Evolutionary conservation across 2,113 vertebrate genomes (phyloP).

Genomic region (Anas platyrhynchos): DNA sequence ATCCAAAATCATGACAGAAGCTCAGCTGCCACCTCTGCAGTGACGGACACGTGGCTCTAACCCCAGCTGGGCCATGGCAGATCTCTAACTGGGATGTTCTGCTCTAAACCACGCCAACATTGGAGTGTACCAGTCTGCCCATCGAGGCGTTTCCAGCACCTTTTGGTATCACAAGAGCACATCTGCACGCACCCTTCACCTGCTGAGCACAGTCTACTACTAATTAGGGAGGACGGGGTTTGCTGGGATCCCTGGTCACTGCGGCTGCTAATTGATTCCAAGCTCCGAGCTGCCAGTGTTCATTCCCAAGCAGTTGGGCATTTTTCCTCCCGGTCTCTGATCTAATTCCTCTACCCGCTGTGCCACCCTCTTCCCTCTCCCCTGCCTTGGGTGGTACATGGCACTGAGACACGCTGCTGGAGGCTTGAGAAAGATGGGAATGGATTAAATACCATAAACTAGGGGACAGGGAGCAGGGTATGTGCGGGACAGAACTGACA

Average conservation of each 20-base stretch:
- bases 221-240: not conserved
- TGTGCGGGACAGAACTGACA: not conserved
- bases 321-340: not conserved
- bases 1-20: not conserved
- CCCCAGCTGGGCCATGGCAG: not conserved
- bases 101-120: not conserved
- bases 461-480: not conserved
- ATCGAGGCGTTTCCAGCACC: not conserved
- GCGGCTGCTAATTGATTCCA: not conserved
- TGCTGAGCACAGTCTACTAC: not conserved
- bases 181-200: not conserved
- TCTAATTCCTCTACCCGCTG: not conserved
- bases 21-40: not conserved
- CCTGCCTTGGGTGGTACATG: not conserved
- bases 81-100: not conserved
- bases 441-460: not conserved
- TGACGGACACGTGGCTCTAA: no score
- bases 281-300: not conserved
- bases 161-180: not conserved
- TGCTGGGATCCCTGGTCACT: not conserved
- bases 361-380: not conserved
- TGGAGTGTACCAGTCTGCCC: not conserved
- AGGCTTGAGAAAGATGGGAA: not conserved
- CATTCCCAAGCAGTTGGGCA: not conserved
- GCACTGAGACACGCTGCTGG: not conserved